Base-by-base conservation (phyloP, 2,113 vertebrate genomes). In the Prolemur simus region DNA sequence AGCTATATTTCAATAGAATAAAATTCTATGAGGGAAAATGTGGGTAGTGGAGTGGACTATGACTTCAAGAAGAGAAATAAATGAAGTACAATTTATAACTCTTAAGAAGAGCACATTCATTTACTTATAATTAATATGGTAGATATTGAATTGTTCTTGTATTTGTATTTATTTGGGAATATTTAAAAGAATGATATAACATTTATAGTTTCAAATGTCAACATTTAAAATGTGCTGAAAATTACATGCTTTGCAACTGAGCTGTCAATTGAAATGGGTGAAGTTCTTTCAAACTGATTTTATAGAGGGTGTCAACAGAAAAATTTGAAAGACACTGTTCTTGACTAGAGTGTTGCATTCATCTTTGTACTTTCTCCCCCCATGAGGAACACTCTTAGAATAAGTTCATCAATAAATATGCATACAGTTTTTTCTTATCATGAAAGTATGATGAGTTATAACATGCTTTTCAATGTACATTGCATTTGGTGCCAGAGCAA, bases 171-270 rank as follows among this genome's bases (percentile, higher is more conserved):
- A 6, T 20, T 45, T 60, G n/a, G 45, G 66, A 54, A 42, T 29
- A 87, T 58, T 95, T 54, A 32, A 82, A 92, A 66, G 27, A 17
- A 58, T 82, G 27, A 49, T 74, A 13, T 32, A 74, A 56, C 2
- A 60, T 39, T 82, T 82, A 82, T 32, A 82, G 20, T 74, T 91
- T 82, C 60, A 91, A 76, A 87, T 90, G 39, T 91, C 74, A 60
- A 29, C 68, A 37, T 81, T 91, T 66, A 49, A 94, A 91, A 60
- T 94, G 49, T 83, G 12, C 49, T 47, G 12, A 42, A 80, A 82
- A 82, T 87, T 42, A n/a, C 2, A 91, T 68, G n/a, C 37, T 80
- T 69, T 83, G 45, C 58, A 91, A 45, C 18, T 37, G 76, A 87
- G 15, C 34, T 83, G 37, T 68, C 84, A 60, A 18, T n/a, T 82